Base-by-base conservation (phyloP, 1,140 invertebrate genomes). In the Lasioglossum albipes region DNA sequence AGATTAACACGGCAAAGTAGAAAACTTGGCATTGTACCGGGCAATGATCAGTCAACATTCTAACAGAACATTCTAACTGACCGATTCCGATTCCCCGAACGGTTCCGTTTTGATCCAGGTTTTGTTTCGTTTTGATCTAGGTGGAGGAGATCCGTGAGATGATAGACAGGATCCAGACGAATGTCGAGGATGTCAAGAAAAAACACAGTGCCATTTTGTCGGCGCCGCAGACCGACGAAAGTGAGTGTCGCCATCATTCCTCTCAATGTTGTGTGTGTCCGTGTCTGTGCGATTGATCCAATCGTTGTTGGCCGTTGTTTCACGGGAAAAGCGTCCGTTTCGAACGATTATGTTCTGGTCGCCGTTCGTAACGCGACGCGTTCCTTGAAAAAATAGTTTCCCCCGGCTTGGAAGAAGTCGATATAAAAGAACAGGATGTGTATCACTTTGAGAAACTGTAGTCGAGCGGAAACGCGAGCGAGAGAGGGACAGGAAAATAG, bases 111-210 rank as follows among this genome's bases (percentile, higher is more conserved):
- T 5, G 36, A 36, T 36, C 36, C 5, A 36, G 36, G 1, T 36
- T 5, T 36, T 36, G 2, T 54, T 18, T 70, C n/a, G 62, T 79
- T 73, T 85, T 78, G 71, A 36, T 57, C 20, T 74, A 97, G 96
- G 98, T 99, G 93, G 99, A 99, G 94, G 99, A 99, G 94, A 99
- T 99, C 94, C 96, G 98, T 86, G 98, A 98, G 93, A 99, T 99
- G 97, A 99, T 99, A 95, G 98, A 99, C 94, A 99, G 98, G 95
- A 99, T 99, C 92, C 98, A 99, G 93, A 96, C 97, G 89, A 99
- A 99, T 95, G 98, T 99, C 68, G 98, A 99, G 92, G 98, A 99
- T 94, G 99, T 99, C 52, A 99, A 99, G 95, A 99, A 99, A 95
- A 99, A 99, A 95, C 99, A 99, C 94, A 99, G 98, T 94, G 97